Conservation (phyloP, 2,113 vertebrate genomes). For the Butorides virescens region DNA sequence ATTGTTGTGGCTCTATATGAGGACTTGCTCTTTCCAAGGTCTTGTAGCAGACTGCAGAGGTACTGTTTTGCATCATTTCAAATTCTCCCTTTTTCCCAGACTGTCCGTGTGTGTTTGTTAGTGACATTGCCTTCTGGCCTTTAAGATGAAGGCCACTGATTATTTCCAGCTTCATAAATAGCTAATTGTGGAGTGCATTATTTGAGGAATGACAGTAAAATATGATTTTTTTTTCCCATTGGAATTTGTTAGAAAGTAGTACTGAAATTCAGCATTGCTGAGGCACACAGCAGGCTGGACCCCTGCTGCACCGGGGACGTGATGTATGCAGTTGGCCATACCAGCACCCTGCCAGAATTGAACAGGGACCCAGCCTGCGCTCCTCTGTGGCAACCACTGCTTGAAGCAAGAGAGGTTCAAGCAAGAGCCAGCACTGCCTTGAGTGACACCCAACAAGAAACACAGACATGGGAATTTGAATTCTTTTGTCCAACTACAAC, state of each 20-base stretch:
- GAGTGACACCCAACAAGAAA: not conserved
- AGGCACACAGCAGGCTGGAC: not conserved
- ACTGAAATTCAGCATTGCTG: not conserved
- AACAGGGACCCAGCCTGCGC: not conserved
- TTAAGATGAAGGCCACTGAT: not conserved
- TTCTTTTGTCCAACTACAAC: not conserved
- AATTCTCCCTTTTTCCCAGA: not conserved
- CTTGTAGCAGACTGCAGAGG: not conserved
- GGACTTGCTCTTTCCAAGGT: not conserved
- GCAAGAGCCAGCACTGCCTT: not conserved
- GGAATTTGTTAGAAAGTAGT: not conserved
- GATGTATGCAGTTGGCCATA: rapidly evolving
- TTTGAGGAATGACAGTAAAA: not conserved
- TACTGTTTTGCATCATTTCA: not conserved
- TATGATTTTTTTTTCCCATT: not conserved
- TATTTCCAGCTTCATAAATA: not conserved
- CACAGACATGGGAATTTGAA: not conserved
- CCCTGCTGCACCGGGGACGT: rapidly evolving
- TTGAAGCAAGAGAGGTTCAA: not conserved
- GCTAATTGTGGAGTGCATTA: not conserved
- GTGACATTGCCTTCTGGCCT: not conserved
- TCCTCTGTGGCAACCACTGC: not conserved
- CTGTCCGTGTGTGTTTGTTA: not conserved
- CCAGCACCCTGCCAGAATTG: not conserved
- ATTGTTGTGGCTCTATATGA: no score